phyloP scores from a whole-genome alignment of 2,113 vertebrate species.

The Cyprinodon brontotheroides region DNA sequence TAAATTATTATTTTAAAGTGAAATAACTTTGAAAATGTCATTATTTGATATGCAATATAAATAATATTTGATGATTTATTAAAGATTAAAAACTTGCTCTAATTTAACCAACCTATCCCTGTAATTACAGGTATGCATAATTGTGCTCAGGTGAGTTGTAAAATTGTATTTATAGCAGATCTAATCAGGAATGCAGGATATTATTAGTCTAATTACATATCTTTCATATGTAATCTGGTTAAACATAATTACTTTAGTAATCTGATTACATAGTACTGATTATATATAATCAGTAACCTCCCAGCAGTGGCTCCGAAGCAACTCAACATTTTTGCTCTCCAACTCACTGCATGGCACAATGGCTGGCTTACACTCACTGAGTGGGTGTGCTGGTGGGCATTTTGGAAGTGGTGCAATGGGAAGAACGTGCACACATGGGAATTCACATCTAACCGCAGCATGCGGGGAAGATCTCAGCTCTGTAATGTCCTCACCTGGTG shows the following conservation, averaged over 20 bases:
- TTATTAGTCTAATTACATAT: not conserved
- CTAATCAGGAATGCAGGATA: not conserved
- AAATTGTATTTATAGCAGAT: not conserved
- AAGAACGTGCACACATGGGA: slow-evolving; percentile 56
- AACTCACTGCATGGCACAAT: slow-evolving; percentile 53
- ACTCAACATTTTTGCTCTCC: slow-evolving; percentile 6
- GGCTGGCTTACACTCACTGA: slow-evolving; percentile 44
- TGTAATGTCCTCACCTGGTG: slow-evolving; percentile 71
- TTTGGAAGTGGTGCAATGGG: slow-evolving; percentile 64
- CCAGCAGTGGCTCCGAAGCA: not conserved
- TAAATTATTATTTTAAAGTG: not conserved
- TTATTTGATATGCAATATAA: not conserved
- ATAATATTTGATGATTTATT: not conserved
- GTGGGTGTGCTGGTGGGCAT: slow-evolving; percentile 55
- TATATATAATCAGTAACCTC: not conserved
- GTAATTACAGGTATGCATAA: not conserved
- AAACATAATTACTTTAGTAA: not conserved
- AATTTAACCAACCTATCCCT: not conserved
- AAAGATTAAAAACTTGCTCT: not conserved
- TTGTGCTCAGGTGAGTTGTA: not conserved
- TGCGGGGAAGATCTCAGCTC: slow-evolving; percentile 35
- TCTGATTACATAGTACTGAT: not conserved
- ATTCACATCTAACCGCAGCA: slow-evolving; percentile 39
- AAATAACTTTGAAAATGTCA: not conserved
- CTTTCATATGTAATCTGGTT: not conserved